phyloP scores from a whole-genome alignment of 1,140 invertebrate genomes.

The Euwallacea similis region DNA sequence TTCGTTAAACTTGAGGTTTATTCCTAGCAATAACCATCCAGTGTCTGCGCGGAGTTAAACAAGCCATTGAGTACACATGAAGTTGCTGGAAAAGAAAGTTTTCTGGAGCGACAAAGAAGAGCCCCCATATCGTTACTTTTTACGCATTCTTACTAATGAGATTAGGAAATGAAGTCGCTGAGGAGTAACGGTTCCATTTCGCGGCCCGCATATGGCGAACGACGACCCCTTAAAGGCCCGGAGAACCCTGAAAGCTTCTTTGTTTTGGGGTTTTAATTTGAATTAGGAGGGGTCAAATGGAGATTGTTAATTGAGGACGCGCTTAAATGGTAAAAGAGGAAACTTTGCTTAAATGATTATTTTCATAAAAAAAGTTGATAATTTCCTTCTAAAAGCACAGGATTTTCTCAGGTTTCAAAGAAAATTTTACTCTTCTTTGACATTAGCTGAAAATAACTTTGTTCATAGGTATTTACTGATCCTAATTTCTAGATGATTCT shows the following conservation, averaged over 20 bases:
- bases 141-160: slow-evolving; percentile 36
- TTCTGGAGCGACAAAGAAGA: slow-evolving; percentile 15
- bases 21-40: neutral
- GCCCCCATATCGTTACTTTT: slow-evolving; percentile 35
- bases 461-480: no score
- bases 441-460: no score
- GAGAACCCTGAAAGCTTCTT: neutral
- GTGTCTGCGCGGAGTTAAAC: slow-evolving; percentile 24
- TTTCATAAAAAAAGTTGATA: no score
- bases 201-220: slow-evolving; percentile 8
- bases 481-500: no score
- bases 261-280: neutral
- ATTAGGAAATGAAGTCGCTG: slow-evolving; percentile 26
- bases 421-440: no score
- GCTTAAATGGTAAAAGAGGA: no score
- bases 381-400: no score
- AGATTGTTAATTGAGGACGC: neutral
- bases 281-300: neutral
- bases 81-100: slow-evolving; percentile 18
- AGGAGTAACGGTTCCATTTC: slow-evolving; percentile 13
- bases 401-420: no score
- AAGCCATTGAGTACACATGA: slow-evolving; percentile 31
- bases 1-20: slow-evolving; percentile 24
- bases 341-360: no score
- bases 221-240: neutral